A percentile compares a stretch with the other conserved stretches of the same genome.
These are phyloP conservation scores for Meliscaeva auricollis DNA, from an alignment of 2,888 invertebrate species.

Conservation along the genomic window DNA sequence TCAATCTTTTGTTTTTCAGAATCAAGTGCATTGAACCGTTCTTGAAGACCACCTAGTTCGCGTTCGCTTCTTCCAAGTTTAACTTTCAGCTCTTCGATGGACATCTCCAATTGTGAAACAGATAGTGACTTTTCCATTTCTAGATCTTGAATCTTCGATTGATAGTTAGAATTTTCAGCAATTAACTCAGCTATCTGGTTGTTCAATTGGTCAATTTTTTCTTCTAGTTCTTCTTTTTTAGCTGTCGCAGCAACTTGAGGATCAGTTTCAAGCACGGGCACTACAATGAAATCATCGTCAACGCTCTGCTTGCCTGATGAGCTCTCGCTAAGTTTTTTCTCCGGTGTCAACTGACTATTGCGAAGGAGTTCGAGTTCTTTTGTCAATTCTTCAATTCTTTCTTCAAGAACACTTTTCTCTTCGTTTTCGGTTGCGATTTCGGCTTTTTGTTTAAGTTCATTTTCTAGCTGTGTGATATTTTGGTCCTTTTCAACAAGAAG, in stretches of 20 bases:
- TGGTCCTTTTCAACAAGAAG: constrained; percentile 80
- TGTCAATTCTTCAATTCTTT: constrained; percentile 77
- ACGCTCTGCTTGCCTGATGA: constrained; percentile 80
- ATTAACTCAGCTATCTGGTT: constrained; percentile 79
- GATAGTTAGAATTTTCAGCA: constrained; percentile 78
- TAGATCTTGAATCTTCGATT: constrained; percentile 79
- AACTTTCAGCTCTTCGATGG: constrained; percentile 77
- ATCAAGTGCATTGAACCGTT: constrained; percentile 75
- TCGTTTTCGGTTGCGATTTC: constrained; percentile 67
- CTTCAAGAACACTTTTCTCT: constrained; percentile 38
- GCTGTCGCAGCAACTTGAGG: constrained; percentile 78
- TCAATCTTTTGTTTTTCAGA: constrained; percentile 73
- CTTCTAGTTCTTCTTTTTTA: constrained; percentile 81
- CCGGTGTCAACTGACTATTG: constrained; percentile 77
- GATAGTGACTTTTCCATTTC: constrained; percentile 81
- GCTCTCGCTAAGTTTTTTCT: constrained; percentile 75
- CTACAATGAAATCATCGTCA: constrained; percentile 82
- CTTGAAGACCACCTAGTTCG: constrained; percentile 70
- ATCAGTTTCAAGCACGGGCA: constrained; percentile 80
- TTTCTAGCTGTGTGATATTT: constrained; percentile 80
- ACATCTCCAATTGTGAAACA: constrained; percentile 79
- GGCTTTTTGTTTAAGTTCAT: constrained; percentile 79
- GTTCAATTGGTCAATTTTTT: constrained; percentile 81
- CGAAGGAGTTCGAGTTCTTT: constrained; percentile 79
- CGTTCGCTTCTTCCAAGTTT: constrained; percentile 77